These are phyloP conservation scores for Pluvialis apricaria DNA, from an alignment of 2,113 vertebrate species.

Conservation along the genomic window DNA sequence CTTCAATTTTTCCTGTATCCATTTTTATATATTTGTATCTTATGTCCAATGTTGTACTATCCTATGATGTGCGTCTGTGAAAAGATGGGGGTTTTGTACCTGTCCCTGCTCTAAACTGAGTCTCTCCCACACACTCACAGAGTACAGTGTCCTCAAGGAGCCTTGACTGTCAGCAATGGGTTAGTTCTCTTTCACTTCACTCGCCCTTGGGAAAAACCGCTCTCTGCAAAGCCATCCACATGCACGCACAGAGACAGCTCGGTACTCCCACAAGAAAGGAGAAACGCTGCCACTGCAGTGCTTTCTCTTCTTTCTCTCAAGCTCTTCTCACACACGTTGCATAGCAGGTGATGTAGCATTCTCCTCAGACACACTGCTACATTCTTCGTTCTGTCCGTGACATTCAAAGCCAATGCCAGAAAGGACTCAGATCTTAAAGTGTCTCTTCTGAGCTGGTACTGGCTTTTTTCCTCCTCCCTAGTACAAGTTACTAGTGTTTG, in stretches of 20 bases:
- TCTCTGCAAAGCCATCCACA: not conserved
- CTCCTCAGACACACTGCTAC: not conserved
- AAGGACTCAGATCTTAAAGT: not conserved
- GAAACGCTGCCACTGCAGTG: not conserved
- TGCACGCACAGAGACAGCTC: not conserved
- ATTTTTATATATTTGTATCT: not conserved
- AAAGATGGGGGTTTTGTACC: not conserved
- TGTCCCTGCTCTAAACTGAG: not conserved
- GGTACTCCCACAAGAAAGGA: not conserved
- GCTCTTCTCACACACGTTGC: not conserved
- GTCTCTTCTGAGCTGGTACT: not conserved
- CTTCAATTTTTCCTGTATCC: not conserved
- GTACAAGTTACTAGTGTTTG: not conserved
- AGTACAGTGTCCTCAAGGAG: not conserved
- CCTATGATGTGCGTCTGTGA: not conserved
- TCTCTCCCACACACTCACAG: not conserved
- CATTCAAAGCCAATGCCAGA: not conserved
- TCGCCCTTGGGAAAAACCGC: not conserved
- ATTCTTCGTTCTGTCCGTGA: not conserved
- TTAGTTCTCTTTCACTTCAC: not conserved
- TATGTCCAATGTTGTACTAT: fast-evolving
- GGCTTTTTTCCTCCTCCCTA: not conserved
- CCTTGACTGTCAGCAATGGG: not conserved
- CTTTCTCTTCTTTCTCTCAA: not conserved
- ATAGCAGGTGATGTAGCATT: not conserved